Evolutionary conservation across 2,888 invertebrate genomes (phyloP).

Genomic region (Drosophila borealis): DNA sequence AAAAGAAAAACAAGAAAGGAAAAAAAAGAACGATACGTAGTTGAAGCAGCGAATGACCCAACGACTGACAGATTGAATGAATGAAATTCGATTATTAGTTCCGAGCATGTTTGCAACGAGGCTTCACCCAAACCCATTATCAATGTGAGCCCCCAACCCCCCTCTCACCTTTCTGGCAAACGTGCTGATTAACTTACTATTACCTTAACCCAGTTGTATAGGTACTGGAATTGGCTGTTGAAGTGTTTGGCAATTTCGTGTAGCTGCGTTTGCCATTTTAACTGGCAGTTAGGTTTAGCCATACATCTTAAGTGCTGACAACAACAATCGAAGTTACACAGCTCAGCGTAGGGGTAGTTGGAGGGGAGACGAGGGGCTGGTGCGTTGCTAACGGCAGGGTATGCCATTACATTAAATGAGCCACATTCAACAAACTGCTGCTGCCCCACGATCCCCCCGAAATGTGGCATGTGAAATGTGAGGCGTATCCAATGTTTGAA

Average conservation of each 20-base stretch:
- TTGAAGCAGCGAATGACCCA: background rate
- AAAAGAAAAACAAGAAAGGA: too few relatives aligned
- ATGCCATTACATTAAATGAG: constrained; percentile 26
- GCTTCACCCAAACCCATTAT: constrained; percentile 40
- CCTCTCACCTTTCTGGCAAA: background rate
- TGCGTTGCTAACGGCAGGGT: background rate
- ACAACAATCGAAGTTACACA: constrained; percentile 18
- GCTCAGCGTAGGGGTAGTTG: background rate
- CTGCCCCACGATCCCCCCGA: background rate
- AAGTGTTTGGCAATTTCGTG: constrained; percentile 27
- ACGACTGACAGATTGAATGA: constrained; percentile 28
- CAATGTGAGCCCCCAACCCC: background rate
- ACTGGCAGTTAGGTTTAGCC: constrained; percentile 17
- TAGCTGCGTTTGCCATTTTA: constrained; percentile 34
- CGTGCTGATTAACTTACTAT: constrained; percentile 19
- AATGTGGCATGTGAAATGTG: constrained; percentile 19
- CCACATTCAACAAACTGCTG: constrained; percentile 11
- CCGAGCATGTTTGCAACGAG: constrained; percentile 32
- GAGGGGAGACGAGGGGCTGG: background rate
- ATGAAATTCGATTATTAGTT: constrained; percentile 67
- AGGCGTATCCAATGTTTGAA: constrained; percentile 29
- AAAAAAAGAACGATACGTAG: background rate
- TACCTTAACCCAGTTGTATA: background rate
- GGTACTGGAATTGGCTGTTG: background rate
- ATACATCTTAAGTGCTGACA: constrained; percentile 29